Evolutionary conservation across 2,113 vertebrate genomes (phyloP), one percentile per base, ranked within the genome.

Genomic region (Apeltes quadracus): DNA sequence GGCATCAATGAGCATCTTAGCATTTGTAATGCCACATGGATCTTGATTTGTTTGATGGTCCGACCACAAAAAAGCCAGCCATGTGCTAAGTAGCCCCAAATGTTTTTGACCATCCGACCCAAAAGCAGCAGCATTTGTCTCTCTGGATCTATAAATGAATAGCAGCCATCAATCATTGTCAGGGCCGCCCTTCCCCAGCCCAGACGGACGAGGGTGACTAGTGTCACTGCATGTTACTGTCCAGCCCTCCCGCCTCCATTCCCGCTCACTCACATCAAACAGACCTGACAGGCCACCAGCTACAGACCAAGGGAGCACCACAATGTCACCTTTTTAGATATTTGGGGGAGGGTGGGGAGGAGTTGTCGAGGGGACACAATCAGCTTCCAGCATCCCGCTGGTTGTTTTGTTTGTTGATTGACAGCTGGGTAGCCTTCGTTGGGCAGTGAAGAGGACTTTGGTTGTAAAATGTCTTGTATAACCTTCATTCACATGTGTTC

Each of bases 141-240:
- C 75, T 92, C 90, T 84, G 72, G 95, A 94, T 96, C 94, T 94
- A 90, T 95, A 95, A 95, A 95, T 94, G 95, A 96, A 94, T 94
- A 96, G 93, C 95, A 94, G 94, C 95, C 95, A 95, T 98, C 96
- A 97, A 94, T 98, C 97, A 97, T 95, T 96, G 96, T 96, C 96
- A 97, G 94, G 95, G 92, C 91, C 93, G 90, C 94, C 94, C 94
- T 93, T 94, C 91, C 91, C 94, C 93, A 93, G 94, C 92, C 92
- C 92, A 95, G 95, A 96, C 93, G 94, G 95, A 96, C 93, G 93
- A 94, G 93, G 95, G 95, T 95, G 95, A 95, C 94, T 95, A 94
- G 92, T 98, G 97, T 97, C 96, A 97, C 93, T 95, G 95, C 93
- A 93, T 90, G 95, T 98, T 97, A 98, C 92, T 96, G 96, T 98